Percentiles rank a stretch among this genome's conserved stretches.
phyloP scores from a whole-genome alignment of 2,797 vertebrate species.

The Orestias chungarensis region DNA sequence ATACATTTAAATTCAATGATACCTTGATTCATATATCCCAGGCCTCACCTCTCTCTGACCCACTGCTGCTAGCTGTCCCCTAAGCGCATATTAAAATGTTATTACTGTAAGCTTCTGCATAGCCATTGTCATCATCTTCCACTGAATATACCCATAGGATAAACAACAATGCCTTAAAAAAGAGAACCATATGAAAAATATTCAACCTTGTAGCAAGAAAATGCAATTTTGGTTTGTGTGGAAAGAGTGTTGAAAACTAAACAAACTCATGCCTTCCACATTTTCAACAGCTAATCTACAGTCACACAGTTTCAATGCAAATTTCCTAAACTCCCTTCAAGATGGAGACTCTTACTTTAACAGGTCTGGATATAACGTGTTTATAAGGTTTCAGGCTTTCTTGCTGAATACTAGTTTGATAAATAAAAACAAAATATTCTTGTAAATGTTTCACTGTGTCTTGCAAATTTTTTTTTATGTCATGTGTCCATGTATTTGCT shows the following conservation, averaged over 20 bases:
- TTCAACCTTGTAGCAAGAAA: conserved; percentile 54
- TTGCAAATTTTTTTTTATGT: conserved; percentile 74
- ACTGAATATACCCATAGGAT: conserved; percentile 47
- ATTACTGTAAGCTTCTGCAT: conserved; percentile 49
- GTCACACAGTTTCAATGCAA: conserved; percentile 48
- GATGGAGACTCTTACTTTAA: conserved; percentile 73
- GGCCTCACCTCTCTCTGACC: conserved; percentile 47
- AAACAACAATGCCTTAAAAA: conserved; percentile 53
- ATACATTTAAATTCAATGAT: conserved; percentile 16
- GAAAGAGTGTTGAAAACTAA: conserved; percentile 68
- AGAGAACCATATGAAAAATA: conserved; percentile 45
- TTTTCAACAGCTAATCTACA: conserved; percentile 47
- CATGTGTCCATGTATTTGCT: conserved; percentile 57
- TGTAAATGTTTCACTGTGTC: conserved; percentile 76
- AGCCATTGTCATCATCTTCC: conserved; percentile 68
- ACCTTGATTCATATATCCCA: conserved; percentile 38
- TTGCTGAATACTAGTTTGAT: conserved; percentile 64
- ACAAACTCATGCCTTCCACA: conserved; percentile 33
- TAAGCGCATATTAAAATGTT: conserved; percentile 66
- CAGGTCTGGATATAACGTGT: conserved; percentile 66
- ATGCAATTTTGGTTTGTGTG: conserved; percentile 67
- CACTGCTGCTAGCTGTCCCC: conserved; percentile 25
- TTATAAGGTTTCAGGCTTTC: conserved; percentile 69
- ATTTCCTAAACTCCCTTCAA: conserved; percentile 37
- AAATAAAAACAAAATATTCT: conserved; percentile 78